Conservation (phyloP, 2,797 vertebrate species). For the Pampus argenteus region DNA sequence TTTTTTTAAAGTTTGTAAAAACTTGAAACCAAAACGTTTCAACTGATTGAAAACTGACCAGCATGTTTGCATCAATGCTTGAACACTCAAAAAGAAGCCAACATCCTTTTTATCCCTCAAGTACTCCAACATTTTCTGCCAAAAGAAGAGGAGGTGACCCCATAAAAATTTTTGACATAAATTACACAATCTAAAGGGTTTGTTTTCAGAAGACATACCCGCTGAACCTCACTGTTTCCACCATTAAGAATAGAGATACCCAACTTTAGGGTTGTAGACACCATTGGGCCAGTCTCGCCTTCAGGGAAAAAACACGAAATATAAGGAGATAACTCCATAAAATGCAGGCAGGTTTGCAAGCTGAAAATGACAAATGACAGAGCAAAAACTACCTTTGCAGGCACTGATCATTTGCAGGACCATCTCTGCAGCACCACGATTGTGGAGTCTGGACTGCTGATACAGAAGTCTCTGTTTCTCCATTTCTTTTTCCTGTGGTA, state of each 20-base stretch:
- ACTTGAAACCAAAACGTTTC: background rate
- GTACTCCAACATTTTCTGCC: conserved; percentile 96
- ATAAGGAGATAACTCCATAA: background rate
- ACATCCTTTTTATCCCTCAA: conserved; percentile 95
- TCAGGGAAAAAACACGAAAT: conserved; percentile 1
- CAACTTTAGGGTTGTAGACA: conserved; percentile 93
- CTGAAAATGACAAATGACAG: background rate
- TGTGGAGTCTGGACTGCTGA: conserved; percentile 94
- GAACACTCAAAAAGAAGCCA: conserved; percentile 94
- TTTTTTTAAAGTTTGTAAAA: background rate
- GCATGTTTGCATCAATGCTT: conserved; percentile 96
- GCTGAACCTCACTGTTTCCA: conserved; percentile 92
- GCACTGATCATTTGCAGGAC: conserved; percentile 98
- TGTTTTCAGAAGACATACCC: conserved; percentile 77
- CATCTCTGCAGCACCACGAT: conserved; percentile 95
- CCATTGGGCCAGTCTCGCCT: conserved; percentile 95
- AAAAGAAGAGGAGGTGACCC: background rate
- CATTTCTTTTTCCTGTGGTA: conserved; percentile 93
- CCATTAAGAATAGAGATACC: conserved; percentile 97
- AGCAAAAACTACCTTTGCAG: conserved; percentile 88
- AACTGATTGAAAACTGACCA: conserved; percentile 80
- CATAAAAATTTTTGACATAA: conserved; percentile 12
- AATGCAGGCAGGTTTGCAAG: background rate
- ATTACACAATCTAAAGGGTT: background rate
- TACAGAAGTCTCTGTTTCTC: conserved; percentile 95